Evolutionary conservation across 1,140 invertebrate species (phyloP).

Genomic region (Steinernema feltiae): DNA sequence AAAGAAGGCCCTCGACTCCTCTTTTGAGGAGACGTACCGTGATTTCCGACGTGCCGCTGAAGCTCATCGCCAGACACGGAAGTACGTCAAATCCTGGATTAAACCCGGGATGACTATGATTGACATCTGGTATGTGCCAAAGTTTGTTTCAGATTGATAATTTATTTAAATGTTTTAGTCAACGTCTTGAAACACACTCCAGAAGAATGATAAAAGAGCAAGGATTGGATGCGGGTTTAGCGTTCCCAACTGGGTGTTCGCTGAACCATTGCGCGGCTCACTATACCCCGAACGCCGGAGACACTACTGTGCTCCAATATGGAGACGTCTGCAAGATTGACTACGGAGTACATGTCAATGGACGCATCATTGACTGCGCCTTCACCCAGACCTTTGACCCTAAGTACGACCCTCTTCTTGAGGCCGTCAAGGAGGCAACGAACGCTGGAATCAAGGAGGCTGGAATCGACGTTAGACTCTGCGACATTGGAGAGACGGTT

Average conservation of each 20-base stretch:
- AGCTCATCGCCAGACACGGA: conserved; percentile 84
- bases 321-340: conserved; percentile 95
- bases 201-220: conserved; percentile 87
- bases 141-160: neutral
- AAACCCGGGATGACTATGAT: conserved; percentile 99
- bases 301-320: conserved; percentile 83
- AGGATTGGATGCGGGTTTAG: conserved; percentile 87
- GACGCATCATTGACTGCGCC: conserved; percentile 94
- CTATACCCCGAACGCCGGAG: conserved; percentile 97
- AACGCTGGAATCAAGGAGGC: conserved; percentile 88
- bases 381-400: conserved; percentile 94
- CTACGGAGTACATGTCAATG: conserved; percentile 98
- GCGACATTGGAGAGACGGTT: conserved; percentile 92
- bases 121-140: conserved; percentile 73
- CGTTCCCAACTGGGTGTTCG: conserved; percentile 97
- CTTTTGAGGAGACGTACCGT: conserved; percentile 75
- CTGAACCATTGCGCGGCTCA: conserved; percentile 97
- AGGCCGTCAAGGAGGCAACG: conserved; percentile 93
- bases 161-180: conserved; percentile 63
- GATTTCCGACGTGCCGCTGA: conserved; percentile 91
- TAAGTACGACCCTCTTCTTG: conserved; percentile 87
- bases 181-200: conserved; percentile 85
- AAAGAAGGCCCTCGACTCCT: conserved; percentile 67
- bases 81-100: conserved; percentile 81
- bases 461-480: conserved; percentile 92